Conservation (phyloP, 2,113 vertebrate species). For the Dromas ardeola region DNA sequence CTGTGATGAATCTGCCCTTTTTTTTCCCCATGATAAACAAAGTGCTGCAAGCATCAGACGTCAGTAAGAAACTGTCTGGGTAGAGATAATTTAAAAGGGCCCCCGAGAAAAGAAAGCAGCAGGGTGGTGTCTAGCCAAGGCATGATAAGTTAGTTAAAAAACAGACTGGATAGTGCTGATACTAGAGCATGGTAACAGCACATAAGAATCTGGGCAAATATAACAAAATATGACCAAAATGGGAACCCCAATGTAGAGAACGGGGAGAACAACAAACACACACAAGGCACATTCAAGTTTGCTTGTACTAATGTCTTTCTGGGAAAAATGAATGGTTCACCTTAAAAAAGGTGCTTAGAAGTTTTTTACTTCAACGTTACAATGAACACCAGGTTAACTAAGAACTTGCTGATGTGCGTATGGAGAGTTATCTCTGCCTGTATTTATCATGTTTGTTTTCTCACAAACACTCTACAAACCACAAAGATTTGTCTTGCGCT, state of each 20-base stretch:
- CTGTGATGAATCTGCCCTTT: conserved; percentile 4
- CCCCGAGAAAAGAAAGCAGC: conserved; percentile 14
- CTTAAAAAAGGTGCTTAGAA: neutral
- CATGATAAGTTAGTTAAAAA: conserved; percentile 38
- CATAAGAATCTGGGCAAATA: neutral
- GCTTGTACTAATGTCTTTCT: neutral
- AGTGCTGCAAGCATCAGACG: conserved; percentile 3
- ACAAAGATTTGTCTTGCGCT: neutral
- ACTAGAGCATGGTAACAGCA: neutral
- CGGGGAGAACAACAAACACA: neutral
- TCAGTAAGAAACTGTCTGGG: conserved; percentile 50
- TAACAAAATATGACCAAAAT: neutral
- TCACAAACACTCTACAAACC: neutral
- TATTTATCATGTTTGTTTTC: neutral
- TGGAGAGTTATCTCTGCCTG: neutral
- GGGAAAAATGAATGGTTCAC: neutral
- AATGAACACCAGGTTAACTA: neutral
- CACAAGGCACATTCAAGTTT: neutral
- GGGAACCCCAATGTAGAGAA: neutral
- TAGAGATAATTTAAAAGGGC: conserved; percentile 61
- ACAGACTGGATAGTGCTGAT: conserved; percentile 43
- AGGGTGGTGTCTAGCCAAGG: conserved; percentile 11
- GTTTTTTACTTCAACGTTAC: neutral
- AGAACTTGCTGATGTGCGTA: neutral
- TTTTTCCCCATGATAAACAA: conserved; percentile 26